Evolutionary conservation across 2,113 vertebrate species (phyloP), one percentile per base, ranked within the genome.

Genomic region (Anhinga rufa): DNA sequence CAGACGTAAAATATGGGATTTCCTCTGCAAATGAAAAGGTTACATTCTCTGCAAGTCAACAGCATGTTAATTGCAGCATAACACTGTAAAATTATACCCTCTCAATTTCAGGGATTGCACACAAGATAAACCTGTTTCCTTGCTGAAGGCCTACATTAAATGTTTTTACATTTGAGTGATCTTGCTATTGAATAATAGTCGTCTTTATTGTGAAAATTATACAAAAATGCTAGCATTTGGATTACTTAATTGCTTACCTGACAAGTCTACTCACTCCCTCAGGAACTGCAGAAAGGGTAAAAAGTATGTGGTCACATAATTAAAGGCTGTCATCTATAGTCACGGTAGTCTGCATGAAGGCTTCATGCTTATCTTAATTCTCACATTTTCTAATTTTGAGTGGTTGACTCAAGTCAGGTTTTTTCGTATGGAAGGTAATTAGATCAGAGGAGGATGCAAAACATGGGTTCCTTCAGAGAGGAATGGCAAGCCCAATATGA

Each of bases 231-330:
- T 80, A 61, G 75, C 61, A 91, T 85, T 36, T 54, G 46, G 57
- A 91, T 82, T 76, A 76, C 58, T 90, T 92, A 95, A 91, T 94
- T 87, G 87, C 66, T 87, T 91, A 65, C 48, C 54, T 69, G 82
- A 79, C 82, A 75, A 75, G 36, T 76, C 61, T 89, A 72, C 77
- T 95, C 66, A 60, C 31, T 85, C 84, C 49, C 66, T 91, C 84
- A 80, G 81, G 61, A 91, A 61, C 17, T 52, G 60, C 44, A 85
- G 38, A 87, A 71, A 31, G 26, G 40, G 24, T 64, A 38, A 75
- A 65, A 95, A 5, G 1, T 69, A 57, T 29, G 70, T 31, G 90
- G 87, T 72, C 86, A 68, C 15, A 11, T 76, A 92, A 89, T 94
- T 70, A 94, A 95, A 91, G 74, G 74, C 55, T 97, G 61, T 57